Base-by-base conservation (phyloP, 2,113 vertebrate species). In the Lepus americanus region DNA sequence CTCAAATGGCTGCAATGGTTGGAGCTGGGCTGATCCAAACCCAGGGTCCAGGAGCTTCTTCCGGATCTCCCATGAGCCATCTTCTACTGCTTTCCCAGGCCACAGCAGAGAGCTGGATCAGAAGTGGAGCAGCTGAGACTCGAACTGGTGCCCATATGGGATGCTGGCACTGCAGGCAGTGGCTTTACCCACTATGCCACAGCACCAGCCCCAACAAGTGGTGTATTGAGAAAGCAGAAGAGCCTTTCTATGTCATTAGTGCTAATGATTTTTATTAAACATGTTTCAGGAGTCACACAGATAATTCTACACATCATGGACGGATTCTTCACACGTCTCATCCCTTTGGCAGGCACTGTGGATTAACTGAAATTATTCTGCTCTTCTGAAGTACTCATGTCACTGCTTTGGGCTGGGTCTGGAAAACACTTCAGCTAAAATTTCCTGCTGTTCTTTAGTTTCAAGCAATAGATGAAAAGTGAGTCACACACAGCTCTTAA, bases 231-330 rank as follows among this genome's bases (percentile, higher is more conserved):
- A 80, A 87, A 92, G 14, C 0, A 23, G 19, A 67, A 76, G 29
- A 13, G 9, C 13, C 22, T 33, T 53, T 84, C 55, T 53, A 27
- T 44, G 81, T 92, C 22, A 11, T 59, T 70, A 23, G 20, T 69
- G 23, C 53, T 80, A 81, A 51, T 61, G 6, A 67, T 89, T 92
- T 90, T 79, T 20, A 80, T 59, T 82, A 72, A 86, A 76, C 25
- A 72, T 39, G 53, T 81, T 74, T 9, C 64, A 80, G 17, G n/a
- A 63, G 13, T 85, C 74, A 81, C 0, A 14, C 13, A 89, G 61
- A 53, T 70, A 80, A 74, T 55, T 80, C 51, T 63, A 69, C 1
- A 77, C 22, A 85, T 69, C 55, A 70, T 39, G n/a, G 31, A 16
- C 44, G 89, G 44, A 61, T 79, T 91, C 84, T 80, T 84, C 13